phyloP scores from a whole-genome alignment of 2,888 invertebrate species.

The Aquatica leii region DNA sequence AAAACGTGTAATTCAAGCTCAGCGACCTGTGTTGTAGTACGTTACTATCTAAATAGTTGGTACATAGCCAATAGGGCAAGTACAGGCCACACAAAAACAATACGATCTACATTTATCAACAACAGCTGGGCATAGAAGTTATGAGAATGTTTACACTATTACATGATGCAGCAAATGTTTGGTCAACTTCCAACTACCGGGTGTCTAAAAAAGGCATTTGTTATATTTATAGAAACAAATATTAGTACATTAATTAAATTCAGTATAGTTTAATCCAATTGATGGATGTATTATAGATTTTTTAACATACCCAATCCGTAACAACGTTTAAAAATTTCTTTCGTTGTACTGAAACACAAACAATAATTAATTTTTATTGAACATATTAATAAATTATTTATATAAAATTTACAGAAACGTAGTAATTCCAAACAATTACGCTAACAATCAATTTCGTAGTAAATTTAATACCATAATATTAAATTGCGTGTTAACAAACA shows the following conservation, averaged over 20 bases:
- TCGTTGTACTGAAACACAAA: too few relatives aligned
- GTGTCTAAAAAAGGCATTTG: conserved; percentile 44
- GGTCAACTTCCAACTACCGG: conserved; percentile 43
- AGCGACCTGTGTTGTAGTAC: conserved; percentile 24
- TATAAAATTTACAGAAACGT: neutral
- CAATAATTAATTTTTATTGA: too few relatives aligned
- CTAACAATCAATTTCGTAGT: neutral
- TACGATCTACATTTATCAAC: conserved; percentile 42
- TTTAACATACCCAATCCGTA: too few relatives aligned
- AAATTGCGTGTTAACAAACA: conserved; percentile 12
- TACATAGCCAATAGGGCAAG: conserved; percentile 40
- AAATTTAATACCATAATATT: conserved; percentile 4
- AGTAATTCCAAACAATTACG: conserved; percentile 4
- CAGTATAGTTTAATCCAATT: too few relatives aligned
- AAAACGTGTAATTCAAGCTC: conserved; percentile 14
- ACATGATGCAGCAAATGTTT: conserved; percentile 23
- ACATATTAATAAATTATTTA: too few relatives aligned
- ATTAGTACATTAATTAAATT: conserved; percentile 19
- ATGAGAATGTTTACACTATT: conserved; percentile 12
- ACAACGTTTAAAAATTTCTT: too few relatives aligned
- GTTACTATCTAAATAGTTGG: conserved; percentile 40
- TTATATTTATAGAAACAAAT: conserved; percentile 14
- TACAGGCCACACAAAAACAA: conserved; percentile 41
- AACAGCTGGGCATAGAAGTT: conserved; percentile 24
- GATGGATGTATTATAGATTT: too few relatives aligned